Base-by-base conservation (phyloP, 2,113 vertebrate genomes). In the Sitta europaea region DNA sequence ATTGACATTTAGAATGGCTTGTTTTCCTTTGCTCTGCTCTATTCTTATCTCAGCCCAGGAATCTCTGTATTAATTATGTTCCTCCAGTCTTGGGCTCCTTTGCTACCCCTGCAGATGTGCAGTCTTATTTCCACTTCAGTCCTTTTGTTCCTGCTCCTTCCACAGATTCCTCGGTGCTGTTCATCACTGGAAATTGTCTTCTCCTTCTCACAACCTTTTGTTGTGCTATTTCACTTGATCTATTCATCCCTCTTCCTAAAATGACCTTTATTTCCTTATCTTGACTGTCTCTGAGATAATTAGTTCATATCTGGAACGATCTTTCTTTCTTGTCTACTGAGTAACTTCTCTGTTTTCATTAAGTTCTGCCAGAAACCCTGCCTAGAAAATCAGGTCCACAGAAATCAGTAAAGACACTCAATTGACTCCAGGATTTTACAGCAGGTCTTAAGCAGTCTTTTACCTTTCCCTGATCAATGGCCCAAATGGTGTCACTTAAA, bases 241-340 rank as follows among this genome's bases (percentile, higher is more conserved):
- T 63, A 3, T 70, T 88, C 92, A 92, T 90, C 35, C 55, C 35
- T 79, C 62, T 95, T 88, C 51, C 65, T 77, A 66, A 86, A 62
- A 63, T 80, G 85, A 95, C 81, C 92, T 95, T 92, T 96, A 85
- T 85, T 96, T 94, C 78, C 90, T 87, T 79, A 87, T 88, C 92
- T 88, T 59, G 78, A 51, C 81, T 70, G 65, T 38, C 50, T 82
- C 62, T 17, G 71, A 66, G 78, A 75, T 93, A 85, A 94, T 91
- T 95, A 94, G 78, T 76, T 92, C 71, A n/a, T 88, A 92, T 82
- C 81, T 90, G 72, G 47, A 80, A 54, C 0, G 1, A 90, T 94
- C 81, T 67, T 79, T 77, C 71, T 89, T 29, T 63, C 68, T 89
- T 81, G 63, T 63, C 74, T 73, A 19, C 33, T n/a, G 67, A 91